Evolutionary conservation across 2,888 invertebrate genomes (phyloP).

Genomic region (Julus scandinavius): DNA sequence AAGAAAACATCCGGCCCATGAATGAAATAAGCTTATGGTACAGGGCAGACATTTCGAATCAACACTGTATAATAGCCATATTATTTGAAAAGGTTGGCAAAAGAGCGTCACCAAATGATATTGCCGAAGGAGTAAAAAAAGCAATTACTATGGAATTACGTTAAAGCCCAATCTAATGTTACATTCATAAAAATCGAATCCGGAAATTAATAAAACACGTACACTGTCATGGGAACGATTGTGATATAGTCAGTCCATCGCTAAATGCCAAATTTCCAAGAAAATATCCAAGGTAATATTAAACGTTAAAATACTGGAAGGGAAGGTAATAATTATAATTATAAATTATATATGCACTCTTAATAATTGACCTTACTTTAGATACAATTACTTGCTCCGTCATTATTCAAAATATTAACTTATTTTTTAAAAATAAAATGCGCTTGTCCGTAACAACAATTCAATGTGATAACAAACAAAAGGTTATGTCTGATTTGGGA

Average conservation of each 20-base stretch:
- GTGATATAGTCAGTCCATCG: not conserved
- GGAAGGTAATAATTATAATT: too few species aligned
- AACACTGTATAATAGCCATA: not conserved
- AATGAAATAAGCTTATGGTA: not conserved
- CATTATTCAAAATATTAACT: too few species aligned
- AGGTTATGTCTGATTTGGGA: too few species aligned
- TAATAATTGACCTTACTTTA: too few species aligned
- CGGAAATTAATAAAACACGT: slow-evolving; percentile 15
- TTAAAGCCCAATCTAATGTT: not conserved
- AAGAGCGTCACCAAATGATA: not conserved
- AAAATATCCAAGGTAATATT: too few species aligned
- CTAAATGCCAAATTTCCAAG: not conserved
- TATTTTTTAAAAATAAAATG: too few species aligned
- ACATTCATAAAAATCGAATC: slow-evolving; percentile 8
- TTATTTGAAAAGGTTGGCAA: slow-evolving; percentile 11
- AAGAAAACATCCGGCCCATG: not conserved
- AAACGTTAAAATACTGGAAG: too few species aligned
- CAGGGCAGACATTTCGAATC: not conserved
- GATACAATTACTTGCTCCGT: too few species aligned
- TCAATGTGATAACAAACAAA: too few species aligned
- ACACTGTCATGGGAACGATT: not conserved
- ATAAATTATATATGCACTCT: too few species aligned
- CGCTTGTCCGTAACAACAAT: too few species aligned
- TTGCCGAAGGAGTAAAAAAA: not conserved
- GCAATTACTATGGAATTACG: not conserved